Base-by-base conservation (phyloP, 2,113 vertebrate species). In the Eurypyga helias region DNA sequence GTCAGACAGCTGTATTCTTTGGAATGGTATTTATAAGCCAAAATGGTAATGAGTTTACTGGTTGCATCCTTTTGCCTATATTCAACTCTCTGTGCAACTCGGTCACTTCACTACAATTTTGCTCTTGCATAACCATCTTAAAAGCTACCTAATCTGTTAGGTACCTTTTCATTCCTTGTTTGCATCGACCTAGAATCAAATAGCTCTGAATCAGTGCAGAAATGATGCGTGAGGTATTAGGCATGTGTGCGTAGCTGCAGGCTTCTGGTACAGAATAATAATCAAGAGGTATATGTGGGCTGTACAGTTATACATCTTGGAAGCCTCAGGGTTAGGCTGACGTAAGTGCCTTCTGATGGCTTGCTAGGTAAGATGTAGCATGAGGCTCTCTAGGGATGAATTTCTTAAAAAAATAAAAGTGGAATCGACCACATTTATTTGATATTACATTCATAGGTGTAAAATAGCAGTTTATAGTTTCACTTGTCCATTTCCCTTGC, bases 391-490 rank as follows among this genome's bases (percentile, higher is more conserved):
- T 36, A 49, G 86, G 93, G 93, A 89, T 46, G 60, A 66, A 90
- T 96, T 96, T 85, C 85, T 96, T 94, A 70, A 69, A 88, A 96
- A 96, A 96, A 95, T 77, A 93, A 51, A 77, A 96, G 64, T 75
- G 46, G 15, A 36, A 66, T 96, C 0, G 6, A 95, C 96, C 80
- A 70, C 87, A 75, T 96, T 96, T 96, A 94, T 95, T 95, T 96
- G 96, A 93, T 96, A 95, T 89, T 96, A 95, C 89, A 91, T 93
- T 96, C 93, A 95, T 94, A 97, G 96, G 93, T 96, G 96, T 96
- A 95, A 97, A 97, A 96, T 91, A 96, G 93, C 93, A 88, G 84
- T 97, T 97, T 97, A 96, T 97, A 80, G 94, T 96, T 96, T 96
- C 90, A 91, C 95, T 97, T 96, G 96, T 89, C 83, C 81, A 25